These are phyloP conservation scores for Pristionchus exspectatus DNA, from an alignment of 2,888 invertebrate species.

Conservation along the genomic window DNA sequence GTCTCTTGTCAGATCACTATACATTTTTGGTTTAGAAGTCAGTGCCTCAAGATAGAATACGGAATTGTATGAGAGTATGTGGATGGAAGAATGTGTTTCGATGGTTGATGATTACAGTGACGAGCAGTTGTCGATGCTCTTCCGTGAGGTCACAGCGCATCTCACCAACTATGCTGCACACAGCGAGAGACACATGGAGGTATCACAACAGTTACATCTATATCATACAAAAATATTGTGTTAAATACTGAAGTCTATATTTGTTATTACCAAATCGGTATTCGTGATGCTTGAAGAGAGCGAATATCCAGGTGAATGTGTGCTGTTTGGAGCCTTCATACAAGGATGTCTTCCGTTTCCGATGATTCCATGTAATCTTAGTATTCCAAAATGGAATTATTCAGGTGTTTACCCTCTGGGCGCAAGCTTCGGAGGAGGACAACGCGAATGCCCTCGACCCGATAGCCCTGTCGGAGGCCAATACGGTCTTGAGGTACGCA, in stretches of 20 bases:
- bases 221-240: no score
- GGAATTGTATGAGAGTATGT: not conserved
- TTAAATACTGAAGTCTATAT: no score
- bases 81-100: not conserved
- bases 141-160: slow-evolving; percentile 66
- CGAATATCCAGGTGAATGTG: no score
- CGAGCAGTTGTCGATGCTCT: slow-evolving; percentile 62
- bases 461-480: not conserved
- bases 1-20: no score
- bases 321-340: no score
- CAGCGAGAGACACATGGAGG: slow-evolving; percentile 60
- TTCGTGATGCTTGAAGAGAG: no score
- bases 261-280: no score
- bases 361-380: no score
- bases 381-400: no score
- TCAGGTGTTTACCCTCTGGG: slow-evolving; percentile 47
- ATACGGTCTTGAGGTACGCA: not conserved
- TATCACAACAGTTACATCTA: not conserved
- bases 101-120: slow-evolving; percentile 55
- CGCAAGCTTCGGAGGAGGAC: slow-evolving; percentile 11
- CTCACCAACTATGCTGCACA: slow-evolving; percentile 63
- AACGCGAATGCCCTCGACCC: not conserved
- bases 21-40: no score
- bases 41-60: not conserved
- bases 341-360: no score